phyloP scores from a whole-genome alignment of 2,797 vertebrate genomes.

The Sandelia bainsii region DNA sequence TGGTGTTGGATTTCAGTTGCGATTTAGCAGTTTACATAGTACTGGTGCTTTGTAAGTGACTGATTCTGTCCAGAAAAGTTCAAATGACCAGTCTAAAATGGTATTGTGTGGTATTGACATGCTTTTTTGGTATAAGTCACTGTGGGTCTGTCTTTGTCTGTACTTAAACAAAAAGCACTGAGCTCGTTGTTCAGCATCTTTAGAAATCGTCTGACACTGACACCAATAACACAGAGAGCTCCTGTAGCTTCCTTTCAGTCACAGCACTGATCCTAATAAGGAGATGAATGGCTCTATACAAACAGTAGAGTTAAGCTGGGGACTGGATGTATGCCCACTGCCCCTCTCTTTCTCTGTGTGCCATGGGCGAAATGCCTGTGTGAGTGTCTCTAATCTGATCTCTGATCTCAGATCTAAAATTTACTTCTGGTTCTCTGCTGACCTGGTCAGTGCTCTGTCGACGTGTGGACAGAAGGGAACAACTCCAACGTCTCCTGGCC shows the following conservation, averaged over 20 bases:
- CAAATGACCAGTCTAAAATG: constrained; percentile 40
- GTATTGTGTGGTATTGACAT: constrained; percentile 29
- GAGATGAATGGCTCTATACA: constrained; percentile 81
- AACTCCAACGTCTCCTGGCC: constrained; percentile 1
- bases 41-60: constrained; percentile 17
- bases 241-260: constrained; percentile 70
- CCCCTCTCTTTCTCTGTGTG: constrained; percentile 35
- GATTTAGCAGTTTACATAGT: constrained; percentile 49
- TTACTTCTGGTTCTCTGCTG: constrained; percentile 22
- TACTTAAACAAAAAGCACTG: constrained; percentile 66
- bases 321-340: constrained; percentile 69
- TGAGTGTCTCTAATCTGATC: not conserved
- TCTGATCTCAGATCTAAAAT: constrained; percentile 13
- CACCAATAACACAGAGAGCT: constrained; percentile 70
- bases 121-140: constrained; percentile 24
- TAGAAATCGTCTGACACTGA: constrained; percentile 72
- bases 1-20: constrained; percentile 68
- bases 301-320: constrained; percentile 66
- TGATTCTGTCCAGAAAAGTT: constrained; percentile 35
- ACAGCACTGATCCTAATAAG: constrained; percentile 82
- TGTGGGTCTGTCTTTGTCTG: constrained; percentile 46
- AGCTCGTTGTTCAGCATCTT: constrained; percentile 68
- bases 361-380: constrained; percentile 28
- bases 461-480: constrained; percentile 15
- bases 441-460: constrained; percentile 31